Base-by-base conservation (phyloP, 1,140 invertebrate species). In the Copidosoma floridanum region DNA sequence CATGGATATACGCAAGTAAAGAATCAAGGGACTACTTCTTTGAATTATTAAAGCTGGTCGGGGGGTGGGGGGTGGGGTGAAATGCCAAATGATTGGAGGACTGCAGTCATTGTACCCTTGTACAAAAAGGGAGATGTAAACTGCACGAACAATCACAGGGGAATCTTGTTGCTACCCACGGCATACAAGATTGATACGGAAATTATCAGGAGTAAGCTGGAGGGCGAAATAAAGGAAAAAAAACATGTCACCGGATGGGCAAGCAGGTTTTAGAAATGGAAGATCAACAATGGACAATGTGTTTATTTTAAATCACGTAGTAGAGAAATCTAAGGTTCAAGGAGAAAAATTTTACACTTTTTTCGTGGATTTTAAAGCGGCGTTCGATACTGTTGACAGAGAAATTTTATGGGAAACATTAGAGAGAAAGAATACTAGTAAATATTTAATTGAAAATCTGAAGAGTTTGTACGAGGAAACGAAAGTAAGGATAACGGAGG, bases 81-180 rank as follows among this genome's bases (percentile, higher is more conserved):
- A 3, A 0, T 12, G 47, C 56, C 51, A 2, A 12, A 50, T 21
- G 16, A 59, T 3, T 64, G 52, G 40, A 53, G 27, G 26, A 47
- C 12, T 11, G n/a, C 14, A 47, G 16, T 53, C 2, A 53, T 61
- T 46, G 16, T 47, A 3, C 57, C 57, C 11, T 11, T 60, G 10
- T 48, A 18, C 12, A 54, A 61, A 27, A 54, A 61, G n/a, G 58
- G 58, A 18, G n/a, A 61, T 20, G 21, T 12, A 16, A 43, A 55
- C 1, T 11, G n/a, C 1, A 26, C 51, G 16, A 43, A 43, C 11
- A 61, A 55, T 20, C 48, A 54, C 14, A 53, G 48, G 16, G 47
- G 26, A 52, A 24, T 44, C 7, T 44, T n/a, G n/a, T n/a, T n/a
- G n/a, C n/a, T n/a, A n/a, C n/a, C n/a, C n/a, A n/a, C n/a, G n/a